Evolutionary conservation across 2,888 invertebrate species (phyloP), one percentile per base, ranked within the genome.

Genomic region (Glaucopsyche alexis): DNA sequence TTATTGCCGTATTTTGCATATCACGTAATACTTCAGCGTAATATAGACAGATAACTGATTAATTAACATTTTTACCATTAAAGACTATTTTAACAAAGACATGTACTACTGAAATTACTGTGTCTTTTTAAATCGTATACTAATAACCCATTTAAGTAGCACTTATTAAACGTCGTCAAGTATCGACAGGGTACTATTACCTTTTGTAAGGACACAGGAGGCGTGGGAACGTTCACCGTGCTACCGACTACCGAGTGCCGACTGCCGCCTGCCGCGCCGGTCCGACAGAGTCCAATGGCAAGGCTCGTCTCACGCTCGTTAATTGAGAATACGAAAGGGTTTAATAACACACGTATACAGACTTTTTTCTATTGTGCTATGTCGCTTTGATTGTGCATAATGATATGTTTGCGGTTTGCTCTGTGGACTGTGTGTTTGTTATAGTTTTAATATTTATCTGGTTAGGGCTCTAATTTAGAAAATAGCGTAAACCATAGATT

Each of bases 141-240:
- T 42, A 67, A 67, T 42, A 67, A 67, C 45, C 67, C 42, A 42
- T 67, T 45, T 11, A 66, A 38, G 29, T 60, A 60, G 19, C 19
- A 19, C 60, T 45, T 42, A 7, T 19, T 38, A 66, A 42, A 65
- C n/a, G 45, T 60, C 38, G 38, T 47, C 47, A 49, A 47, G 69
- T 69, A 69, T 69, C 69, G 49, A 69, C 47, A 67, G 16, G 49
- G 14, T 49, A 49, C 29, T 69, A 69, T 69, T 69, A 69, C 47
- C 49, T 49, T 69, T 69, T 49, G 69, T 69, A 14, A 29, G 45
- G 69, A 69, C 45, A 67, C 5, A 67, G 19, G 29, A 69, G 47
- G 47, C 69, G 69, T 69, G 69, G 47, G 69, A 69, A 69, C 47
- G 45, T 8, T 11, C 67, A 16, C 49, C 9, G 16, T 7, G 47